phyloP scores from a whole-genome alignment of 2,113 vertebrate genomes.

The Erythrocercus mccallii region DNA sequence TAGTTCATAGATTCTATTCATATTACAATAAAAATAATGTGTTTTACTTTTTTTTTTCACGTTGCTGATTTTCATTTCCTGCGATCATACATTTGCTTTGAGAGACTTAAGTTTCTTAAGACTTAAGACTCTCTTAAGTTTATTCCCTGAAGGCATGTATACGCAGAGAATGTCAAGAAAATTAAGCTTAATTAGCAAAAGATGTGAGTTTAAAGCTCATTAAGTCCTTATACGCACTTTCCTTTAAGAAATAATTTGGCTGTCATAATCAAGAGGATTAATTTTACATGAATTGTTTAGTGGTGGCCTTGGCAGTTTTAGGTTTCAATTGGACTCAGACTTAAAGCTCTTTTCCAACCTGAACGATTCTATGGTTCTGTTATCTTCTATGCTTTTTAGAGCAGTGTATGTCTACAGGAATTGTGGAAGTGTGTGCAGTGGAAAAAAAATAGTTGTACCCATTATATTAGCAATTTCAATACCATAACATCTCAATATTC shows the following conservation, averaged over 20 bases:
- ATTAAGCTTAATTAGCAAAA: slow-evolving; percentile 14
- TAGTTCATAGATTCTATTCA: background rate
- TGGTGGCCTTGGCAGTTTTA: background rate
- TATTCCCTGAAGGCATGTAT: background rate
- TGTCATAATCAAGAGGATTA: background rate
- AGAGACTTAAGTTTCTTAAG: background rate
- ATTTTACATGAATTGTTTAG: background rate
- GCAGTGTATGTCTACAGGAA: background rate
- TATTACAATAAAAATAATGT: background rate
- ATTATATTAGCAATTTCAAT: background rate
- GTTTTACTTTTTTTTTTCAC: background rate
- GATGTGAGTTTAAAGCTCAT: background rate
- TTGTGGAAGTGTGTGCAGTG: accelerated
- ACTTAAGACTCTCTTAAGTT: too few relatives aligned
- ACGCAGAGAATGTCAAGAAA: background rate
- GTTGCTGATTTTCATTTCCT: background rate
- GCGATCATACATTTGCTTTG: background rate
- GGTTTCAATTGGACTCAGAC: background rate
- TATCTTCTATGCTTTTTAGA: background rate
- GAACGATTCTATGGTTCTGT: background rate
- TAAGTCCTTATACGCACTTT: background rate
- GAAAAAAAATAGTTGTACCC: background rate
- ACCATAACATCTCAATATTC: background rate
- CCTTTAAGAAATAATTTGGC: background rate
- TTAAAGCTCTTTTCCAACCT: background rate